These are phyloP conservation scores for Scaptodrosophila lebanonensis DNA, from an alignment of 1,140 invertebrate genomes.

Conservation along the genomic window DNA sequence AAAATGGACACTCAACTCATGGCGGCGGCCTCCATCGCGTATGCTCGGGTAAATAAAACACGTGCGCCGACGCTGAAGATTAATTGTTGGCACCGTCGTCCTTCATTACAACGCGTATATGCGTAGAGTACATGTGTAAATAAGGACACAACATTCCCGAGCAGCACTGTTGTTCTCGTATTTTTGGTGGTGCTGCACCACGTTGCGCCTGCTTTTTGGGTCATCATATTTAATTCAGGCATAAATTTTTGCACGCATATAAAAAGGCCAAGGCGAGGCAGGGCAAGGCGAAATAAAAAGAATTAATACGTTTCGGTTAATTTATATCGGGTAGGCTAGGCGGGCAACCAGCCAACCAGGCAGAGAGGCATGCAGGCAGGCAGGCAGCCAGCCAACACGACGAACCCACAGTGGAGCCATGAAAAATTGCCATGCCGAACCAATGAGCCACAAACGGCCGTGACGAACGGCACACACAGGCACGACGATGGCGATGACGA, in stretches of 20 bases:
- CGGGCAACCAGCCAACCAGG: conserved; percentile 5
- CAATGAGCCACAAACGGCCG: conserved; percentile 71
- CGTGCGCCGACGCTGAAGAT: conserved; percentile 52
- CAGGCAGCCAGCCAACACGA: no score
- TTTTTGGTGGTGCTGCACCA: no score
- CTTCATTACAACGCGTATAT: conserved; percentile 70
- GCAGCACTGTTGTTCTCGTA: no score
- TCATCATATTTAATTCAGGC: conserved; percentile 74
- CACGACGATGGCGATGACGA: conserved; percentile 5
- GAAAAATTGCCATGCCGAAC: conserved; percentile 61
- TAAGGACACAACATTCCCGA: conserved; percentile 38
- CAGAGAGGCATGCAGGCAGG: background rate
- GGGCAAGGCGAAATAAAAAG: conserved; percentile 46
- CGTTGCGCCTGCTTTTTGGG: conserved; percentile 65
- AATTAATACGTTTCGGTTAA: conserved; percentile 74
- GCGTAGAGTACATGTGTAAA: conserved; percentile 71
- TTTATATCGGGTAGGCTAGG: conserved; percentile 56
- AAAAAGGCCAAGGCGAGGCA: conserved; percentile 37
- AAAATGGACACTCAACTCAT: conserved; percentile 44
- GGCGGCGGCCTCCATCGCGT: conserved; percentile 1
- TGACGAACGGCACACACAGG: conserved; percentile 48
- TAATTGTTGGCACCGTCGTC: conserved; percentile 62
- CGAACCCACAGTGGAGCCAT: conserved; percentile 43
- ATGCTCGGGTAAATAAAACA: conserved; percentile 53
- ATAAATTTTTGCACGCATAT: conserved; percentile 74